Percentiles rank a stretch among this genome's conserved stretches.
Conservation (phyloP, 2,113 vertebrate species). For the Microcebus tavaratra region DNA sequence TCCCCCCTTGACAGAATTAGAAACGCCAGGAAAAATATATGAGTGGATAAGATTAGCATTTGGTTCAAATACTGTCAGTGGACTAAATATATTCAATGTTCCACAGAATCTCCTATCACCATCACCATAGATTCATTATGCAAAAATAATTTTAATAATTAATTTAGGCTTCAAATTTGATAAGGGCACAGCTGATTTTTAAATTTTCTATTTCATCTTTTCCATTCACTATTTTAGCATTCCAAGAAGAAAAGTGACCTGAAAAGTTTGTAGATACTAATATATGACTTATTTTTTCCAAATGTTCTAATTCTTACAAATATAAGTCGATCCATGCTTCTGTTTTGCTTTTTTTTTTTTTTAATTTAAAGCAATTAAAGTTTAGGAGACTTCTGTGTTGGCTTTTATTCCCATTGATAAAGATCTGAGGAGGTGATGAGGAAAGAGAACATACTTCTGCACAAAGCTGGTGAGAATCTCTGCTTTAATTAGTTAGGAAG, state of each 20-base stretch:
- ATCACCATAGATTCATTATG: not conserved
- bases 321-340: rapidly evolving
- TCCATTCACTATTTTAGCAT: not conserved
- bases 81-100: rapidly evolving
- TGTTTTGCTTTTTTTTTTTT: too few species aligned
- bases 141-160: not conserved
- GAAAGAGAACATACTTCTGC: rapidly evolving
- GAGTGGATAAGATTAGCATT: not conserved
- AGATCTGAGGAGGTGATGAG: not conserved
- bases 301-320: not conserved
- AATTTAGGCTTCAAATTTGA: not conserved
- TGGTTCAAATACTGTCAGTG: not conserved
- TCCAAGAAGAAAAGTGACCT: not conserved
- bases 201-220: not conserved
- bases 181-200: not conserved
- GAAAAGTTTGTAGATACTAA: not conserved
- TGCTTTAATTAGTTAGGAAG: not conserved
- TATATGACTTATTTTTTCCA: not conserved
- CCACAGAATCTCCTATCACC: not conserved
- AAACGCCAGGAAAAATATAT: not conserved
- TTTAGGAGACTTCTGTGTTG: not conserved
- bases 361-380: not conserved
- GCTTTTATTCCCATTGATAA: not conserved
- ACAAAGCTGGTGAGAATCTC: rapidly evolving
- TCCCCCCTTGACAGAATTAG: not conserved